phyloP scores from a whole-genome alignment of 2,113 vertebrate genomes.

The Caranx ignobilis region DNA sequence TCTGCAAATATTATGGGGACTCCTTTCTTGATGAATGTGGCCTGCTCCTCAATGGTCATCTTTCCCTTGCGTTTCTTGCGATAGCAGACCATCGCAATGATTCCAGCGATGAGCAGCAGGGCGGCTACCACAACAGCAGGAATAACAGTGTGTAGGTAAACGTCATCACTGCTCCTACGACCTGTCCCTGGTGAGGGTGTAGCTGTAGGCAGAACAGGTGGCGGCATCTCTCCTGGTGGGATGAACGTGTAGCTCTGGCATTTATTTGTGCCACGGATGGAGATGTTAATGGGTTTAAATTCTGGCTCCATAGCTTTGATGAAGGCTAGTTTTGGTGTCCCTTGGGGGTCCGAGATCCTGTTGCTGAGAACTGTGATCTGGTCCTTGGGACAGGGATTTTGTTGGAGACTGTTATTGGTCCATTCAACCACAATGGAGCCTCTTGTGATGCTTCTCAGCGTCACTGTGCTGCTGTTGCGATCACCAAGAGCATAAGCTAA shows the following conservation, averaged over 20 bases:
- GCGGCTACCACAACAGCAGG: constrained; percentile 95
- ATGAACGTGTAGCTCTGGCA: constrained; percentile 90
- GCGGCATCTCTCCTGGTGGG: constrained; percentile 80
- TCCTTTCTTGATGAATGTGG: constrained; percentile 98
- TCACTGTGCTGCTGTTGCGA: constrained; percentile 93
- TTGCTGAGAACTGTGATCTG: constrained; percentile 88
- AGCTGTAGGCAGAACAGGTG: constrained; percentile 74
- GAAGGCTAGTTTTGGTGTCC: constrained; percentile 86
- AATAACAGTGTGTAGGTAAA: constrained; percentile 96
- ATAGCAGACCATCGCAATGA: constrained; percentile 98
- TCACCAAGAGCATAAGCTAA: constrained; percentile 92
- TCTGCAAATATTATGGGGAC: constrained; percentile 98
- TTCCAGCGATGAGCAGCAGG: constrained; percentile 93
- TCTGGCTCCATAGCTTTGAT: constrained; percentile 91
- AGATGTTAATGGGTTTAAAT: constrained; percentile 90
- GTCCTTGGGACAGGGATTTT: constrained; percentile 91
- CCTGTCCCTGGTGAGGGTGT: constrained; percentile 86
- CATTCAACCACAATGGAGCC: constrained; percentile 95
- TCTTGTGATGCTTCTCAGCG: constrained; percentile 88
- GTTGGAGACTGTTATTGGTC: constrained; percentile 93
- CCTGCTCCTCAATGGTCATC: constrained; percentile 96
- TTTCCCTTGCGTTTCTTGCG: constrained; percentile 97
- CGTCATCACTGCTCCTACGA: constrained; percentile 91
- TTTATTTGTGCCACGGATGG: constrained; percentile 88
- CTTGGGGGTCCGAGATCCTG: constrained; percentile 88